Evolutionary conservation across 2,797 vertebrate species (phyloP).

Genomic region (Enoplosus armatus): DNA sequence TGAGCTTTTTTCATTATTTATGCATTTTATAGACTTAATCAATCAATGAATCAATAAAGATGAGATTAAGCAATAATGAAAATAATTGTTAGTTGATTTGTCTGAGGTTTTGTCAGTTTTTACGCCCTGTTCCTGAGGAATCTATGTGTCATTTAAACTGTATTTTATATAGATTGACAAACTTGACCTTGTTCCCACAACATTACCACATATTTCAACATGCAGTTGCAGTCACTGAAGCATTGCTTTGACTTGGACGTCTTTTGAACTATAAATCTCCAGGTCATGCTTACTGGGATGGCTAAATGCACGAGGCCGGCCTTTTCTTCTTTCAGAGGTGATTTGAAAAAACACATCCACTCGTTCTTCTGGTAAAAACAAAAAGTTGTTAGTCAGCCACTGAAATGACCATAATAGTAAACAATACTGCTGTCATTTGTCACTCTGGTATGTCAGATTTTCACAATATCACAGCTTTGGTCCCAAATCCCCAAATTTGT

Average conservation of each 20-base stretch:
- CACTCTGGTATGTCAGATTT: background rate
- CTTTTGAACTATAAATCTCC: background rate
- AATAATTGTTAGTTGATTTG: background rate
- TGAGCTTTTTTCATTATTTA: background rate
- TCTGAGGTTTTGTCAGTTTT: background rate
- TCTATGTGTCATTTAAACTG: background rate
- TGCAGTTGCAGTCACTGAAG: background rate
- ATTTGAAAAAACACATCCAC: background rate
- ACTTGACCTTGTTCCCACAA: too few species aligned
- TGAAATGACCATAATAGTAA: background rate
- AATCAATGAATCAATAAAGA: background rate
- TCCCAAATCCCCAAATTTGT: slow-evolving; percentile 15
- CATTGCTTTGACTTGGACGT: background rate
- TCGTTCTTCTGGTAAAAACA: slow-evolving; percentile 17
- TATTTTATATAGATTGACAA: background rate
- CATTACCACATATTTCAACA: background rate
- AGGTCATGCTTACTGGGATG: background rate
- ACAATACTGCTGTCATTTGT: background rate
- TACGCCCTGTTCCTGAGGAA: background rate
- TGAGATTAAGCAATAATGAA: background rate
- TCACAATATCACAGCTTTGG: background rate
- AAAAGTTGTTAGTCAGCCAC: background rate
- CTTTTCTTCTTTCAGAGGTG: background rate
- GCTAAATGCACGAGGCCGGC: background rate
- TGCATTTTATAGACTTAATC: too few species aligned